A percentile compares a stretch with the other conserved stretches of the same genome.
phyloP scores from a whole-genome alignment of 2,888 invertebrate genomes.

The Andrena dorsata region DNA sequence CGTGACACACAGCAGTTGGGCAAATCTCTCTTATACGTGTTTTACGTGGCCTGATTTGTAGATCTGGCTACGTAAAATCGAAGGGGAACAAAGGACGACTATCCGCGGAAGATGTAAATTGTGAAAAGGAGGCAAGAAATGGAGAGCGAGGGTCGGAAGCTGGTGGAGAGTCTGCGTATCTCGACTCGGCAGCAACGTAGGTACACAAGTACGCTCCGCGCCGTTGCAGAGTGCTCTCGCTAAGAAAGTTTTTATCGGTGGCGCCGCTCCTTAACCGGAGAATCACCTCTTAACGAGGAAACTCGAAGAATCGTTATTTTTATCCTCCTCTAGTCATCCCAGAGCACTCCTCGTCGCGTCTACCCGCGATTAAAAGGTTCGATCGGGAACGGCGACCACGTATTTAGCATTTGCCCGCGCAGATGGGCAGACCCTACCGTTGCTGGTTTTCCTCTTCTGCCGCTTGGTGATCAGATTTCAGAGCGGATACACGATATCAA shows the following conservation, averaged over 20 bases:
- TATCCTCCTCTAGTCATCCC: not conserved
- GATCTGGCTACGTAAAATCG: not conserved
- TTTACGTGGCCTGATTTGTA: not conserved
- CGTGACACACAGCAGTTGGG: constrained; percentile 42
- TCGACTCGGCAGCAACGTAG: not conserved
- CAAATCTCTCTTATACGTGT: not conserved
- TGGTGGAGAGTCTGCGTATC: not conserved
- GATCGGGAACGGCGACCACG: not conserved
- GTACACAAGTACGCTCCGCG: not conserved
- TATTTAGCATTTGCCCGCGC: not conserved
- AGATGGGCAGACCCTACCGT: not conserved
- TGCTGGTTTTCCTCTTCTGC: not conserved
- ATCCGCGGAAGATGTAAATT: too few species aligned
- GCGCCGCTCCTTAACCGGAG: constrained; percentile 41
- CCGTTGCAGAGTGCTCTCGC: constrained; percentile 38
- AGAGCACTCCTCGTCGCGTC: not conserved
- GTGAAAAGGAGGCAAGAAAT: not conserved
- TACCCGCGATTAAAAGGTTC: not conserved
- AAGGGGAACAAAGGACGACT: too few species aligned
- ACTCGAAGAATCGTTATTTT: constrained; percentile 41
- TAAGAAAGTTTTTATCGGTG: constrained; percentile 60
- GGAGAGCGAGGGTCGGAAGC: too few species aligned
- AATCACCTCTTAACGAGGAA: constrained; percentile 43
- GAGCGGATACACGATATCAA: not conserved
- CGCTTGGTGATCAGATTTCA: not conserved